Percentiles rank a stretch among this genome's conserved stretches.
Evolutionary conservation across 2,113 vertebrate genomes (phyloP).

Genomic region (Colistium nudipinnis): DNA sequence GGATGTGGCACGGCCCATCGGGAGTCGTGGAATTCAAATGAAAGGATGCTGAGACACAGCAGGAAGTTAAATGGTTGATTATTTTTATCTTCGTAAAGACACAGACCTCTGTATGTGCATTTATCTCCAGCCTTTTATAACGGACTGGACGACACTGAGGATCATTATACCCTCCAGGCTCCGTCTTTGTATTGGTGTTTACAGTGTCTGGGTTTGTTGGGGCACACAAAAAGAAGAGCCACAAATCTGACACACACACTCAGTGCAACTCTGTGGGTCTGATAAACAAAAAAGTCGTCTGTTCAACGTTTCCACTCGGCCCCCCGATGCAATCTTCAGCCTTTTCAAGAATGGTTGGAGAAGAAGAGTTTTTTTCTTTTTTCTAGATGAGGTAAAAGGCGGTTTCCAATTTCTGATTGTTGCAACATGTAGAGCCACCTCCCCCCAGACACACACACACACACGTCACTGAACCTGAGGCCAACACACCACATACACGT

Average conservation of each 20-base stretch:
- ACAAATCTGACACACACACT: slow-evolving; percentile 32
- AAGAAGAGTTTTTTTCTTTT: slow-evolving; percentile 47
- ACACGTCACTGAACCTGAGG: slow-evolving; percentile 28
- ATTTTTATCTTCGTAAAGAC: slow-evolving; percentile 23
- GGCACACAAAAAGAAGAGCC: slow-evolving; percentile 38
- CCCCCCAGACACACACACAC: slow-evolving; percentile 19
- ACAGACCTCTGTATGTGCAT: slow-evolving; percentile 12
- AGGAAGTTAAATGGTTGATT: slow-evolving; percentile 45
- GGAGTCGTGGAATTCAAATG: no score
- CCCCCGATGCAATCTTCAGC: neutral
- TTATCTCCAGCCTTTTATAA: slow-evolving; percentile 40
- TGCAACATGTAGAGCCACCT: slow-evolving; percentile 55
- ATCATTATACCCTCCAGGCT: slow-evolving; percentile 37
- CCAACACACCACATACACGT: slow-evolving; percentile 15
- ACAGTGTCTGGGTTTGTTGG: slow-evolving; percentile 53
- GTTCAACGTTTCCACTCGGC: slow-evolving; percentile 47
- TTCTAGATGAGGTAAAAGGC: slow-evolving; percentile 28
- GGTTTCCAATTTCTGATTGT: slow-evolving; percentile 47
- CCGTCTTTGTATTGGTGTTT: slow-evolving; percentile 39
- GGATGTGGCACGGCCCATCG: slow-evolving; percentile 38
- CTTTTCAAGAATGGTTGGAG: slow-evolving; percentile 34
- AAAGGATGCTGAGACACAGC: slow-evolving; percentile 28
- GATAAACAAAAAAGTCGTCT: slow-evolving; percentile 32
- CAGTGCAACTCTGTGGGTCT: slow-evolving; percentile 40
- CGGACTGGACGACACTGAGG: slow-evolving; percentile 40